Base-by-base conservation (phyloP, 2,113 vertebrate species). In the Hyaena hyaena region DNA sequence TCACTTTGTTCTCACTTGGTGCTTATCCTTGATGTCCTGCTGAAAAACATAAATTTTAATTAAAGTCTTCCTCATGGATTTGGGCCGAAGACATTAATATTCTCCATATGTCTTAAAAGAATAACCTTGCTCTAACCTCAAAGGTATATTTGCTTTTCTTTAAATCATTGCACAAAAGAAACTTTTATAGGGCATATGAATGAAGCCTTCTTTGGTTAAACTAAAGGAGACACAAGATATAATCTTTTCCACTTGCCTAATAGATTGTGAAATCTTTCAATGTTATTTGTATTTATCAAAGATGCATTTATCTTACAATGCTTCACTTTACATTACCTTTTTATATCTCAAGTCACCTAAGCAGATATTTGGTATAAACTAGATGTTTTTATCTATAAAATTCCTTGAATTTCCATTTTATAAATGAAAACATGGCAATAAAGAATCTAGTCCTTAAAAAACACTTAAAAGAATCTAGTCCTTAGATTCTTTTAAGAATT, bases 21-120 rank as follows among this genome's bases (percentile, higher is more conserved):
- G 71, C 48, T 88, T 68, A 68, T 39, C 39, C 39, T 69, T n/a
- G 74, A 61, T 71, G n/a, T 15, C 39, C 84, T 84, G 65, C 50
- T 91, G 61, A 93, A 79, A 14, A 95, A 83, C 24, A 71, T 86
- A 45, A 35, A 55, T 90, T 81, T 91, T 66, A 82, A 89, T 83
- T 68, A 79, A 90, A 95, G 45, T 33, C 68, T 58, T 96, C 50
- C 45, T 73, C 11, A 16, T 82, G 28, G 4, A 63, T 97, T 95
- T 97, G 74, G 74, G 31, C 31, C 24, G 21, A 84, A 90, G 31
- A 82, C 45, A 53, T 31, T 96, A 88, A 33, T 79, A 14, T 97
- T 87, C 53, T 73, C 26, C 50, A 71, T 79, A 89, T 55, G 10
- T 69, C 80, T 87, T 71, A 24, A 79, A 84, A 89, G 23, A 55